These are phyloP conservation scores for Apeltes quadracus DNA, from an alignment of 2,113 vertebrate species.

Conservation along the genomic window DNA sequence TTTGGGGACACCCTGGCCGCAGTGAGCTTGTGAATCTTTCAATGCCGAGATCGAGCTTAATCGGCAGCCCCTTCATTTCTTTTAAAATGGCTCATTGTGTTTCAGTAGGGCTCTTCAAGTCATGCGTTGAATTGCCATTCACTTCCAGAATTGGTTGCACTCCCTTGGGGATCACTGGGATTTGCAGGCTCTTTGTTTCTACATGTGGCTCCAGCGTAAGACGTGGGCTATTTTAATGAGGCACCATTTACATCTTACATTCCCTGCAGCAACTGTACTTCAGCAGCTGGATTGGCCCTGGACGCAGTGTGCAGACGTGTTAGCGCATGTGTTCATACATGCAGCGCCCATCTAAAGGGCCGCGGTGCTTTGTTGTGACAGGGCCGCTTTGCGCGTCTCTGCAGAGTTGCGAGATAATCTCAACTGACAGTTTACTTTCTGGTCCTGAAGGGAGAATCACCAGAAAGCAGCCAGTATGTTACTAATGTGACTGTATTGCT, in stretches of 20 bases:
- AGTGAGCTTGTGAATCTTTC: conserved; percentile 4
- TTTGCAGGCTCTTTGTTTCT: conserved; percentile 19
- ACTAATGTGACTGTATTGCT: background rate
- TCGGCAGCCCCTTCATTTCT: conserved; percentile 19
- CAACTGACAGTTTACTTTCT: conserved; percentile 40
- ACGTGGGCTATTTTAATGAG: conserved; percentile 29
- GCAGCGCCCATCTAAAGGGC: background rate
- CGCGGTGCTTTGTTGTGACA: conserved; percentile 49
- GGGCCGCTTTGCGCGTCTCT: conserved; percentile 12
- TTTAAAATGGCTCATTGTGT: conserved; percentile 51
- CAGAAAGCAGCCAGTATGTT: conserved; percentile 19
- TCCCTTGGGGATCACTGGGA: conserved; percentile 18
- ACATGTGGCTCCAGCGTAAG: background rate
- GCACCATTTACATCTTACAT: conserved; percentile 14
- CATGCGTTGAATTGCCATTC: conserved; percentile 54
- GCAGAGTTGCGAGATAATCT: conserved; percentile 34
- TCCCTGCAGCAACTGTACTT: conserved; percentile 19
- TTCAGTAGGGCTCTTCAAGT: conserved; percentile 41
- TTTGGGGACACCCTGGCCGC: conserved; percentile 4
- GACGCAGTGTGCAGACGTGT: background rate
- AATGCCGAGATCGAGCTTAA: conserved; percentile 14
- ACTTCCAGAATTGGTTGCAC: conserved; percentile 43
- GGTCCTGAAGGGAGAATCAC: conserved; percentile 22
- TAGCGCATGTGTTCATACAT: too few relatives aligned
- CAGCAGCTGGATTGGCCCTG: background rate